Evolutionary conservation across 2,113 vertebrate genomes (phyloP), one percentile per base, ranked within the genome.

Genomic region (Promerops cafer): DNA sequence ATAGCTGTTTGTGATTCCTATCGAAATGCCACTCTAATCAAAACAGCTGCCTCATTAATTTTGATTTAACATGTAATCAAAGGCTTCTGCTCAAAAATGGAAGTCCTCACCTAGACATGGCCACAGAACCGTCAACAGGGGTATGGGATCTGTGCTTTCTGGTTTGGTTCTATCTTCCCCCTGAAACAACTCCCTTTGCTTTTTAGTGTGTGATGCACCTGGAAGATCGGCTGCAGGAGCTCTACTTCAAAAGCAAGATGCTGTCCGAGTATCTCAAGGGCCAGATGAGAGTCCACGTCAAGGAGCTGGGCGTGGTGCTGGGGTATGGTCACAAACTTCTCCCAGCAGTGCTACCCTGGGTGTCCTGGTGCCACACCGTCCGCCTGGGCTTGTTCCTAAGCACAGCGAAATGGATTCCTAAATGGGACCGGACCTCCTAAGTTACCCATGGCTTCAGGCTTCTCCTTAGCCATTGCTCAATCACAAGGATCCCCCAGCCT

Each of bases 161-260:
- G 90, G 27, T 12, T 42, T 16, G 16, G 28, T 42, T 78, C 75
- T 27, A 7, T 52, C 83, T 95, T 44, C 50, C 84, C 93, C 81
- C 83, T 97, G 49, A 97, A 49, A 7, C 78, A 11, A 7, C 68
- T 96, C 27, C 63, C 69, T 68, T 82, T 84, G 87, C 39, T 42
- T 89, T 94, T 57, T 71, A 99, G 99, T 99, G 99, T 96, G 98
- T 99, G 31, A 99, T 99, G 99, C 99, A 99, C 96, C 98, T 99
- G 89, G 99, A 99, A 83, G 99, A 99, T 94, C 98, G 99, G 19
- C 97, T 99, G 90, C 99, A 99, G 98, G 99, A 99, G 89, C 98
- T 99, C 42, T 99, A 99, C 89, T 99, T 99, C 96, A 99, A 99
- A 95, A 99, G 99, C 93, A 99, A 98, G 97, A 99, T 99, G 99